Evolutionary conservation across 2,113 vertebrate genomes (phyloP).

Genomic region (human): DNA sequence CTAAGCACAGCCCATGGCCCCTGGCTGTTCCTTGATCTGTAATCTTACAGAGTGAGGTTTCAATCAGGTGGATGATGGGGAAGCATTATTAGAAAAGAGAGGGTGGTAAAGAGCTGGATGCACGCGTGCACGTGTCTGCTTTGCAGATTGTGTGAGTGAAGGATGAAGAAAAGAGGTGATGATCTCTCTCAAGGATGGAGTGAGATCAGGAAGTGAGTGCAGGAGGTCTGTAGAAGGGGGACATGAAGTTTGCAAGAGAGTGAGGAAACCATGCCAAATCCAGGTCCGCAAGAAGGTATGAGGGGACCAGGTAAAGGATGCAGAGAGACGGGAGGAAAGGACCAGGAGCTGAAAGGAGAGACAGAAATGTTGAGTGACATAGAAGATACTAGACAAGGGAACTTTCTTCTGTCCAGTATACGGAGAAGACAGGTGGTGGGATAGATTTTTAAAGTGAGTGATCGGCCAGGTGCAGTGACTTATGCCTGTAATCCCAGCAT

Average conservation of each 20-base stretch:
- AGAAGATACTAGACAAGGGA: not conserved
- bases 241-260: fast-evolving
- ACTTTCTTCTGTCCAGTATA: not conserved
- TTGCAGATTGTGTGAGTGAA: not conserved
- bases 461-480: not conserved
- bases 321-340: not conserved
- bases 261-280: not conserved
- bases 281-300: not conserved
- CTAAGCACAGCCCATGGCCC: not conserved
- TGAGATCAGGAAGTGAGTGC: not conserved
- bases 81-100: not conserved
- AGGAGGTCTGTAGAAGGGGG: not conserved
- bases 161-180: not conserved
- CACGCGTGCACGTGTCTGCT: fast-evolving
- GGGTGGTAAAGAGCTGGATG: fast-evolving
- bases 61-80: not conserved
- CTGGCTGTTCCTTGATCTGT: not conserved
- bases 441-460: fast-evolving
- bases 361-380: fast-evolving
- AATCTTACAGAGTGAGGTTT: not conserved
- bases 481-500: no score
- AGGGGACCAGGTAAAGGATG: not conserved
- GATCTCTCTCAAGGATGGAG: not conserved
- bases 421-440: not conserved
- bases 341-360: not conserved